A percentile compares a stretch with the other conserved stretches of the same genome.
These are phyloP conservation scores for Leptopilina clavipes DNA, from an alignment of 1,140 invertebrate genomes.

Conservation along the genomic window DNA sequence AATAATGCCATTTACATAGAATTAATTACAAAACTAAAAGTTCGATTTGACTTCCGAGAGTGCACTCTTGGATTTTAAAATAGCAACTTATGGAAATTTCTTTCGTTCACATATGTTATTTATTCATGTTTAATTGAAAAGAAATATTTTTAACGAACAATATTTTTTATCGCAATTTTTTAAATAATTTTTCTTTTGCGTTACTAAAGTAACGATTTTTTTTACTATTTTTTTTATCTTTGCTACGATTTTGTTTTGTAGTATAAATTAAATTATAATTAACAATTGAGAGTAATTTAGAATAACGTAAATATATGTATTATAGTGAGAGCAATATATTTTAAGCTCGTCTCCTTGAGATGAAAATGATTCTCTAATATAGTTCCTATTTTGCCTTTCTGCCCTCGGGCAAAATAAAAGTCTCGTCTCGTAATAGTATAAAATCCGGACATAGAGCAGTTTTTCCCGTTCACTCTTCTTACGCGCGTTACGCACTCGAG, in stretches of 20 bases:
- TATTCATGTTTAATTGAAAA: not conserved
- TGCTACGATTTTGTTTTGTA: too few relatives aligned
- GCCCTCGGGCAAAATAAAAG: slow-evolving; percentile 21
- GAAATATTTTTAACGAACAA: not conserved
- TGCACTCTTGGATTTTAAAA: slow-evolving; percentile 8
- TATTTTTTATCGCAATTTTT: too few relatives aligned
- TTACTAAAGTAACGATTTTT: too few relatives aligned
- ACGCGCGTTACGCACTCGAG: slow-evolving; percentile 29
- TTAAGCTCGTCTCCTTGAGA: slow-evolving; percentile 7
- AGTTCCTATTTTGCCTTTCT: slow-evolving; percentile 7
- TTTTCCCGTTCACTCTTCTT: slow-evolving; percentile 33
- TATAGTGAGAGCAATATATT: too few relatives aligned
- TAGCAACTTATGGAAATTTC: not conserved
- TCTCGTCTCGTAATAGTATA: slow-evolving; percentile 2
- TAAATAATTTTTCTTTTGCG: too few relatives aligned
- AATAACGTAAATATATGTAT: too few relatives aligned
- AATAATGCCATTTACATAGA: not conserved
- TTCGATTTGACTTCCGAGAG: not conserved
- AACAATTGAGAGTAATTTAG: too few relatives aligned
- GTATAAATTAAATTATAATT: too few relatives aligned
- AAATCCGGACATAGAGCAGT: slow-evolving; percentile 23
- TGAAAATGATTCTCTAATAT: not conserved
- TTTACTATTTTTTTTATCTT: too few relatives aligned
- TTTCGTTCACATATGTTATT: not conserved
- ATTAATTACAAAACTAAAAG: slow-evolving; percentile 2